Conservation (phyloP, 2,888 invertebrate genomes). For the Apamea monoglypha region DNA sequence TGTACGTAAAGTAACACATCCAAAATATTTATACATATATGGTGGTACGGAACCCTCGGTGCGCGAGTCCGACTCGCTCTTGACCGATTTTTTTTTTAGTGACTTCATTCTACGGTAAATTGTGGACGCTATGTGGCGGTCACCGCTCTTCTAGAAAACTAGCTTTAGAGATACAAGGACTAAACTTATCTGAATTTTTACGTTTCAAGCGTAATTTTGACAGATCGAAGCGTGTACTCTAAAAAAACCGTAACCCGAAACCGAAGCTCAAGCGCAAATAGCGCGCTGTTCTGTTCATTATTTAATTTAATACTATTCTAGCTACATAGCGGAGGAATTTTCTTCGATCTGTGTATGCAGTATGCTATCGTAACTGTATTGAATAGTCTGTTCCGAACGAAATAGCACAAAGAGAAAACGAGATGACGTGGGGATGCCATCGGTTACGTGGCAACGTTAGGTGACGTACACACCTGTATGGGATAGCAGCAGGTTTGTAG, state of each 20-base stretch:
- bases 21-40: no score
- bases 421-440: background rate
- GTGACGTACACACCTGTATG: background rate
- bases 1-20: no score
- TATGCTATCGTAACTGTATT: no score
- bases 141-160: background rate
- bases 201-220: no score
- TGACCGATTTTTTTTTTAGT: no score
- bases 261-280: background rate
- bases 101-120: background rate
- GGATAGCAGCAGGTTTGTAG: background rate
- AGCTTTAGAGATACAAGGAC: background rate
- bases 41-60: no score
- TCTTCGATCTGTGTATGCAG: background rate
- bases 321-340: background rate
- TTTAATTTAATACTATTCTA: no score
- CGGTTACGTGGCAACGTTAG: background rate
- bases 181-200: no score
- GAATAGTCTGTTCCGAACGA: background rate
- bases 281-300: no score
- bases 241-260: background rate
- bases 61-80: no score
- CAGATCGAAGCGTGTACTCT: no score
- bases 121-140: background rate
- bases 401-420: background rate